A percentile compares a stretch with the other conserved stretches of the same genome.
These are phyloP conservation scores for Bombyx huttoni DNA, from an alignment of 2,888 invertebrate species.

Conservation along the genomic window DNA sequence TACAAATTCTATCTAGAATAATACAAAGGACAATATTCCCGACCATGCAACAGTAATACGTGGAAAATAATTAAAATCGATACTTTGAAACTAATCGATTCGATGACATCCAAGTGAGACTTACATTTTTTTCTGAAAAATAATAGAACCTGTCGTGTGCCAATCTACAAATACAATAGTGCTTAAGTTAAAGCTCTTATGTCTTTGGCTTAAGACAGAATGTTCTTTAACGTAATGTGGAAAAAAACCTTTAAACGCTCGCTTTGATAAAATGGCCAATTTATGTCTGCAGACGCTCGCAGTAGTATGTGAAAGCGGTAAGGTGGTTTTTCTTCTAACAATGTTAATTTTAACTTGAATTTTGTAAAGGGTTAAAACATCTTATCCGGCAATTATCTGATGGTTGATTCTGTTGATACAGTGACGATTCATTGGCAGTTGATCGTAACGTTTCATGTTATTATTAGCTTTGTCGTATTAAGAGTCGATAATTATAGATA, in stretches of 20 bases:
- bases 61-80: slow-evolving; percentile 18
- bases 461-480: slow-evolving; percentile 1
- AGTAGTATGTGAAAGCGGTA: slow-evolving; percentile 9
- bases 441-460: slow-evolving; percentile 6
- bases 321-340: slow-evolving; percentile 11
- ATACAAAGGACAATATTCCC: slow-evolving; percentile 2
- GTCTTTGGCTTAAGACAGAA: background rate
- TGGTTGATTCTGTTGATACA: slow-evolving; percentile 37
- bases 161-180: slow-evolving; percentile 4
- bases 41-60: slow-evolving; percentile 35
- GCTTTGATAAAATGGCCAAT: slow-evolving; percentile 7
- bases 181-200: background rate
- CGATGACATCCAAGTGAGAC: slow-evolving; percentile 31
- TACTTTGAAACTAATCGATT: slow-evolving; percentile 53
- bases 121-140: slow-evolving; percentile 30
- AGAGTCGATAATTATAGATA: slow-evolving; percentile 6
- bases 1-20: background rate
- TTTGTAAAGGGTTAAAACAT: slow-evolving; percentile 24
- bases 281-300: slow-evolving; percentile 1
- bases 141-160: slow-evolving; percentile 31
- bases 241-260: background rate
- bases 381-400: slow-evolving; percentile 45
- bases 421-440: slow-evolving; percentile 39
- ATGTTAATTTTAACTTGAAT: slow-evolving; percentile 12
- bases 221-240: slow-evolving; percentile 2